These are phyloP conservation scores for Laothoe populi DNA, from an alignment of 2,888 invertebrate species.

Conservation along the genomic window DNA sequence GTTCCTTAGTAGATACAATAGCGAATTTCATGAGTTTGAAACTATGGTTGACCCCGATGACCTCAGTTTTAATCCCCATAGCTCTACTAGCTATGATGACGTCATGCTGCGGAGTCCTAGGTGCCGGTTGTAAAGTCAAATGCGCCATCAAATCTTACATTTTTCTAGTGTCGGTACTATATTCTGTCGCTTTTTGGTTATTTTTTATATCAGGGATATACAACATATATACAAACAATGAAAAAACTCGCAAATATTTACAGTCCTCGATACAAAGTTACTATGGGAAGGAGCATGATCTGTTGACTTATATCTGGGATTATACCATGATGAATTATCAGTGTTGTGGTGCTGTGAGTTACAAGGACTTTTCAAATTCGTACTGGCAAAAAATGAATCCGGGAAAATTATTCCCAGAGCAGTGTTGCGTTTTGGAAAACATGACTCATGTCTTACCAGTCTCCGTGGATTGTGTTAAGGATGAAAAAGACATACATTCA, in stretches of 20 bases:
- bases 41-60: constrained; percentile 67
- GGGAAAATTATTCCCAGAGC: constrained; percentile 59
- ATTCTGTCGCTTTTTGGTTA: constrained; percentile 60
- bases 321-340: constrained; percentile 68
- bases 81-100: constrained; percentile 61
- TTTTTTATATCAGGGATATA: constrained; percentile 69
- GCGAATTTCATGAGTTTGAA: constrained; percentile 68
- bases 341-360: constrained; percentile 68
- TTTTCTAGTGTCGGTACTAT: constrained; percentile 60
- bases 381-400: constrained; percentile 60
- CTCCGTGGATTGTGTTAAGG: constrained; percentile 56
- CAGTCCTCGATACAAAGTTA: constrained; percentile 50
- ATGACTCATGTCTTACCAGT: constrained; percentile 52
- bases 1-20: constrained; percentile 54
- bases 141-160: constrained; percentile 74
- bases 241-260: constrained; percentile 52
- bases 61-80: constrained; percentile 62
- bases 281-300: constrained; percentile 69
- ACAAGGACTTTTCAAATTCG: constrained; percentile 61
- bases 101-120: constrained; percentile 73
- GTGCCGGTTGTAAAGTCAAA: constrained; percentile 70
- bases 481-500: constrained; percentile 42
- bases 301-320: constrained; percentile 65
- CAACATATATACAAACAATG: constrained; percentile 66
- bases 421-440: constrained; percentile 68